Evolutionary conservation across 1,140 invertebrate species (phyloP).

Genomic region (Papilio machaon): DNA sequence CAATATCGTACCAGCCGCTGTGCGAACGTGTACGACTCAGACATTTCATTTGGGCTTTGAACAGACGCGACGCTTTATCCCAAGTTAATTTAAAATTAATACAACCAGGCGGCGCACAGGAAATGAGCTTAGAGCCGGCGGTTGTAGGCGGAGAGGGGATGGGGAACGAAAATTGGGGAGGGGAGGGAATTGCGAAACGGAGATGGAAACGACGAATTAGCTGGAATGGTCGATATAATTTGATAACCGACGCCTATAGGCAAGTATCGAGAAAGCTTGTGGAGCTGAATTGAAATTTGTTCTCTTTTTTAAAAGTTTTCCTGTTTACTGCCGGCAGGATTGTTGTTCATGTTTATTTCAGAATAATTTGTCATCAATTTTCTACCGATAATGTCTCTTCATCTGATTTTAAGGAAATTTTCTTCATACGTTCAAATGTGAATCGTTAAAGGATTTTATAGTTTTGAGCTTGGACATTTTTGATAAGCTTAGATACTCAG

Average conservation of each 20-base stretch:
- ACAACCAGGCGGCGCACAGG: conserved; percentile 83
- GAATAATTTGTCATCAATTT: background rate
- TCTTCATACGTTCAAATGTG: too few relatives aligned
- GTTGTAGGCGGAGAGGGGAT: conserved; percentile 52
- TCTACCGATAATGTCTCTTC: too few relatives aligned
- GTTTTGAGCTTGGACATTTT: too few relatives aligned
- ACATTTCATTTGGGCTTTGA: conserved; percentile 30
- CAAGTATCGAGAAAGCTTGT: conserved; percentile 34
- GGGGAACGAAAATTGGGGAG: conserved; percentile 41
- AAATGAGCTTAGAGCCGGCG: conserved; percentile 82
- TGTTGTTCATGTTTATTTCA: background rate
- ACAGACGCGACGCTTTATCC: conserved; percentile 74
- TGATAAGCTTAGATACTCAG: too few relatives aligned
- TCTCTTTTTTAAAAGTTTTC: background rate
- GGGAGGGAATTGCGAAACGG: conserved; percentile 54
- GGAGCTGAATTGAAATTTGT: conserved; percentile 1
- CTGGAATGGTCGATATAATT: conserved; percentile 65
- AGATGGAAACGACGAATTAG: conserved; percentile 61
- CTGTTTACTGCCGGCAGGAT: background rate
- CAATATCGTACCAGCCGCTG: background rate
- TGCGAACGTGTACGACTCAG: background rate
- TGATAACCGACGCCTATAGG: conserved; percentile 53
- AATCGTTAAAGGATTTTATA: too few relatives aligned
- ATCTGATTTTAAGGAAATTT: too few relatives aligned
- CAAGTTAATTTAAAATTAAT: conserved; percentile 85